A percentile compares a stretch with the other conserved stretches of the same genome.
Conservation (phyloP, 2,113 vertebrate genomes). For the Melanostigma gelatinosum region DNA sequence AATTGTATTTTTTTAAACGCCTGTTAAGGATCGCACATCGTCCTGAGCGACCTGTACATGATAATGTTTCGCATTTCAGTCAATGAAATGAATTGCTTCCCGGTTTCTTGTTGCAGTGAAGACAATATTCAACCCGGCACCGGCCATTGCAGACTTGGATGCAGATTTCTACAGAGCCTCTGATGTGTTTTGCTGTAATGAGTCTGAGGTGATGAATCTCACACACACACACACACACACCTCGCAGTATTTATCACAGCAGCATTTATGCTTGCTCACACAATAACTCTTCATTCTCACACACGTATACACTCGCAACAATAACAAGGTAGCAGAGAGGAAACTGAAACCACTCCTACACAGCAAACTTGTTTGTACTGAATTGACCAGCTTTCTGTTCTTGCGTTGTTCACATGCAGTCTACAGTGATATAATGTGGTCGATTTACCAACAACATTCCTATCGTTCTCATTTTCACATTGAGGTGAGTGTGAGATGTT, state of each 20-base stretch:
- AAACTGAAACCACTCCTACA: constrained; percentile 26
- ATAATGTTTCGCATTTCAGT: constrained; percentile 24
- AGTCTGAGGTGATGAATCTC: constrained; percentile 89
- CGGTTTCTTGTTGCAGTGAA: constrained; percentile 85
- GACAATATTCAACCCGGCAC: constrained; percentile 97
- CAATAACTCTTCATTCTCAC: constrained; percentile 41
- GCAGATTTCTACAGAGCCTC: constrained; percentile 89
- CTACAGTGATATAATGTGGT: not conserved
- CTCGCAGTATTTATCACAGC: constrained; percentile 31
- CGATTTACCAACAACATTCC: not conserved
- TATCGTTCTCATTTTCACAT: not conserved
- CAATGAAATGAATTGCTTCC: constrained; percentile 16
- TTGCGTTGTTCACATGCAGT: not conserved
- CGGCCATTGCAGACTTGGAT: constrained; percentile 89
- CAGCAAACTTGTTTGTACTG: not conserved
- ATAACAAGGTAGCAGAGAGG: constrained; percentile 15
- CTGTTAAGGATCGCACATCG: constrained; percentile 24
- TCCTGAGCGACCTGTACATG: constrained; percentile 7
- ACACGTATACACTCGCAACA: constrained; percentile 14
- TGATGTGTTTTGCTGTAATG: constrained; percentile 97
- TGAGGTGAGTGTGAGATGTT: constrained; percentile 21
- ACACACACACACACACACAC: constrained; percentile 33
- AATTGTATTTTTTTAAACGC: not conserved
- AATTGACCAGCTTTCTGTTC: not conserved
- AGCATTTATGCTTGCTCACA: constrained; percentile 40